phyloP scores from a whole-genome alignment of 2,797 vertebrate genomes.

The Cirrhinus molitorella region DNA sequence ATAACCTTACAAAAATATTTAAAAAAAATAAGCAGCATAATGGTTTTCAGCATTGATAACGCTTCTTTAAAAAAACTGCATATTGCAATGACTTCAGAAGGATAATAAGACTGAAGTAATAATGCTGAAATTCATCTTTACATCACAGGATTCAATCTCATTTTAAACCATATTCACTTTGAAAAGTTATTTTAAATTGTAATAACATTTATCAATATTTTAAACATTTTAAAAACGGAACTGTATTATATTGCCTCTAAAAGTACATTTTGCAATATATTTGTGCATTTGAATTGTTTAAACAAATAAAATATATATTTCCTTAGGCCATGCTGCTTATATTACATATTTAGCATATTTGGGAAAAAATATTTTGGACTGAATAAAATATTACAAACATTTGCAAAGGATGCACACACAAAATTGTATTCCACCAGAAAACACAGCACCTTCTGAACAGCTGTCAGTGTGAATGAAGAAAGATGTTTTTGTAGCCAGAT shows the following conservation, averaged over 20 bases:
- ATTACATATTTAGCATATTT: neutral
- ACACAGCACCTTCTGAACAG: neutral
- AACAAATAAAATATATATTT: neutral
- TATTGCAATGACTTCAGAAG: neutral
- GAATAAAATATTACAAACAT: neutral
- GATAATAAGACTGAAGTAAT: neutral
- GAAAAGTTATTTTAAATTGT: neutral
- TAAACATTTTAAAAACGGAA: neutral
- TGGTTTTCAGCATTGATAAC: neutral
- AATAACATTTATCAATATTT: neutral
- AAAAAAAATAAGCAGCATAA: neutral
- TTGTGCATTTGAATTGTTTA: neutral
- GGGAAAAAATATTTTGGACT: neutral
- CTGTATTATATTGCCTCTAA: neutral
- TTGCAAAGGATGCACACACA: neutral
- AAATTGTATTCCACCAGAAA: neutral
- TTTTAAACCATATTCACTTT: neutral
- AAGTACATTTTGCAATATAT: neutral
- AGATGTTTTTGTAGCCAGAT: conserved; percentile 19
- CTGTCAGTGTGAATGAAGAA: conserved; percentile 6
- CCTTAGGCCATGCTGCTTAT: neutral
- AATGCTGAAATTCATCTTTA: neutral
- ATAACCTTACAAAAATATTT: neutral
- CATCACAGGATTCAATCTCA: no score
- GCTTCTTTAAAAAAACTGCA: neutral